Evolutionary conservation across 2,797 vertebrate species (phyloP).

Genomic region (Podarcis siculus): DNA sequence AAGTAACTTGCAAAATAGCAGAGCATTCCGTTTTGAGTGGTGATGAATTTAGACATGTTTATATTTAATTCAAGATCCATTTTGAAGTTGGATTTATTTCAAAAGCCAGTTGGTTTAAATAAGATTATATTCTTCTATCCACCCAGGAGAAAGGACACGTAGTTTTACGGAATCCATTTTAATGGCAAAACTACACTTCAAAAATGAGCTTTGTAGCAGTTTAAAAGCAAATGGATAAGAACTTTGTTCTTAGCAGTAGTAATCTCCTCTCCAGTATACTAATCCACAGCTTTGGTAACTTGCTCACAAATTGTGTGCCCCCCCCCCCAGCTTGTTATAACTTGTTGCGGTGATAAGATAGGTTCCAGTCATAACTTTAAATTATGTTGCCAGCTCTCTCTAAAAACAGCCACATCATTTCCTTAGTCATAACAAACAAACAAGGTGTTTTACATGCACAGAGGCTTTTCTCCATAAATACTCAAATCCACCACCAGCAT

Average conservation of each 20-base stretch:
- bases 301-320: not conserved
- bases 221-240: not conserved
- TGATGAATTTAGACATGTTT: not conserved
- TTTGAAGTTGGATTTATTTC: not conserved
- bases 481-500: not conserved
- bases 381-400: not conserved
- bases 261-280: not conserved
- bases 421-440: not conserved
- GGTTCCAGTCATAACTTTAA: not conserved
- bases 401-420: not conserved
- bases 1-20: not conserved
- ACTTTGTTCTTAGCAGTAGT: not conserved
- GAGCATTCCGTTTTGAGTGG: not conserved
- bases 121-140: not conserved
- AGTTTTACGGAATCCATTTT: not conserved
- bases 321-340: not conserved
- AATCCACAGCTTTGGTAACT: accelerated
- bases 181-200: not conserved
- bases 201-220: not conserved
- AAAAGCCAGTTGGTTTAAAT: not conserved
- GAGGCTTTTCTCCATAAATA: not conserved
- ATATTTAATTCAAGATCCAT: not conserved
- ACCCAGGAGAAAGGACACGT: not conserved
- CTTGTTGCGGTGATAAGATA: not conserved
- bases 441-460: not conserved